Conservation (phyloP, 2,797 vertebrate genomes). For the Carapus acus region DNA sequence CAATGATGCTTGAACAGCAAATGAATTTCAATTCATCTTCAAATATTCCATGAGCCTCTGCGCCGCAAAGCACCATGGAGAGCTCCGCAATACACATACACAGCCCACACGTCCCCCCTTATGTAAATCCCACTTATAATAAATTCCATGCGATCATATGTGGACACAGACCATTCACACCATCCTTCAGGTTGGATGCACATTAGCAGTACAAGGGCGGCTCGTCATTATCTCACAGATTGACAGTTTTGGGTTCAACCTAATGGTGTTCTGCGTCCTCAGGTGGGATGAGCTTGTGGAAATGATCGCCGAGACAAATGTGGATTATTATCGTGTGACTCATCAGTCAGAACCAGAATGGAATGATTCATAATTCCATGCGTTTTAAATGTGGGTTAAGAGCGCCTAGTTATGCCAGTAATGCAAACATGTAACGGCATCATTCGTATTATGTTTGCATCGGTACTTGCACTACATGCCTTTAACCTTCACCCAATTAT, state of each 20-base stretch:
- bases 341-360: conserved; percentile 1
- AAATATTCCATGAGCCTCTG: too few relatives aligned
- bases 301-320: conserved; percentile 53
- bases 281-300: conserved; percentile 65
- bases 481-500: too few relatives aligned
- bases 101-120: background rate
- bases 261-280: conserved; percentile 57
- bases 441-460: too few relatives aligned
- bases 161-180: background rate
- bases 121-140: conserved; percentile 52
- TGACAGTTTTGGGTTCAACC: conserved; percentile 64
- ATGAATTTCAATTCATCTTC: too few relatives aligned
- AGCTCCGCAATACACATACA: conserved; percentile 36
- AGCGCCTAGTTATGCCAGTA: background rate
- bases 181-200: conserved; percentile 41
- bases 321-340: conserved; percentile 40
- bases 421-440: too few relatives aligned
- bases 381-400: background rate
- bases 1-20: too few relatives aligned
- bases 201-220: conserved; percentile 54
- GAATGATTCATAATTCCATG: conserved; percentile 3
- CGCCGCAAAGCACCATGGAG: too few relatives aligned
- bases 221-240: conserved; percentile 61
- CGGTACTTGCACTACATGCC: too few relatives aligned
- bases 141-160: conserved; percentile 20